These are phyloP conservation scores for Pogonomyrmex barbatus DNA, from an alignment of 1,140 invertebrate genomes.

Conservation along the genomic window DNA sequence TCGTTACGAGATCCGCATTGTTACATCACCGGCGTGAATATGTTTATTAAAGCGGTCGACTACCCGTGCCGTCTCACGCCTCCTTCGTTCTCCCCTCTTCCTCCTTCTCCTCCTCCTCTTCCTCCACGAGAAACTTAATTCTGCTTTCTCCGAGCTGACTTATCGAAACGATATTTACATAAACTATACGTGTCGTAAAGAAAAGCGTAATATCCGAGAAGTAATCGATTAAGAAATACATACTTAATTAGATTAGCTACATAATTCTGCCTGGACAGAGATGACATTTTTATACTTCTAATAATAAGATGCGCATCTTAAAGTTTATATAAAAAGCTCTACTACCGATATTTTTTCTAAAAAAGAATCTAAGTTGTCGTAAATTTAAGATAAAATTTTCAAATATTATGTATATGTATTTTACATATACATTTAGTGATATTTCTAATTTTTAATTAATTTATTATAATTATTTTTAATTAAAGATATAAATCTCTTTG, in stretches of 20 bases:
- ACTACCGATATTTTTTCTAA: background rate
- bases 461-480: background rate
- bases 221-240: background rate
- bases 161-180: slow-evolving; percentile 37
- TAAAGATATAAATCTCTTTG: background rate
- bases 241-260: background rate
- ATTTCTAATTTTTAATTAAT: background rate
- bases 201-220: background rate
- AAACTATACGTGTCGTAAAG: background rate
- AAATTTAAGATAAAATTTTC: background rate
- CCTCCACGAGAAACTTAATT: slow-evolving; percentile 51
- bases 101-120: background rate
- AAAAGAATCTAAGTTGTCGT: background rate
- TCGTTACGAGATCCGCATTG: slow-evolving; percentile 49
- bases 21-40: slow-evolving; percentile 60
- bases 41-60: slow-evolving; percentile 70
- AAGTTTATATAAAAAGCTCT: background rate
- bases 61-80: slow-evolving; percentile 59
- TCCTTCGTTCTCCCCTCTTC: slow-evolving; percentile 57
- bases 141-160: slow-evolving; percentile 46
- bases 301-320: background rate
- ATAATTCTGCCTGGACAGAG: background rate
- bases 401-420: background rate
- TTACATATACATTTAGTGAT: background rate
- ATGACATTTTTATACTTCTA: background rate